These are phyloP conservation scores for Fregetta grallaria DNA, from an alignment of 2,113 vertebrate species.

Conservation along the genomic window DNA sequence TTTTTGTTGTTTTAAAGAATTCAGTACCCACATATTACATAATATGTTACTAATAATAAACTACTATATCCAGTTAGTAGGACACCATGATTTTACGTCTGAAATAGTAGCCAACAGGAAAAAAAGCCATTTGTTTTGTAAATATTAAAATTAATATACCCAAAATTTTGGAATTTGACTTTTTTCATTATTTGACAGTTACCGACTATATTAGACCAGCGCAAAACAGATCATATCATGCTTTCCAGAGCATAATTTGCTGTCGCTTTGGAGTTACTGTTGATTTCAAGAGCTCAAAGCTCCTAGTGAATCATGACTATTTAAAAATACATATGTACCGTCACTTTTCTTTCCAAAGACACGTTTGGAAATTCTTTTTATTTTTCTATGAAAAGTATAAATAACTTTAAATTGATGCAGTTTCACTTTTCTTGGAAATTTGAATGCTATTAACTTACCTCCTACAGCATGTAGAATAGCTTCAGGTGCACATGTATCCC, in stretches of 20 bases:
- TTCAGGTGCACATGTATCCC: slow-evolving; percentile 96
- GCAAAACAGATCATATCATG: background rate
- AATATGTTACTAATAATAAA: background rate
- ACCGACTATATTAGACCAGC: background rate
- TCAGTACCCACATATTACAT: background rate
- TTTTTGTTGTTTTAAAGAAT: slow-evolving; percentile 4
- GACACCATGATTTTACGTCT: background rate
- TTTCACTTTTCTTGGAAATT: background rate
- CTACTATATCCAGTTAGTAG: background rate
- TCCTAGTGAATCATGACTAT: background rate
- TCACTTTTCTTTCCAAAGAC: background rate
- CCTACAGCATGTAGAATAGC: slow-evolving; percentile 92
- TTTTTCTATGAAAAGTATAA: background rate
- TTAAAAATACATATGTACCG: background rate
- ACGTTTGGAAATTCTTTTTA: background rate
- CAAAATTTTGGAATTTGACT: background rate
- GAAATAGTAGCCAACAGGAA: background rate
- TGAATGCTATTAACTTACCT: slow-evolving; percentile 74
- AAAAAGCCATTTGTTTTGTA: background rate
- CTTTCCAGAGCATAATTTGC: background rate
- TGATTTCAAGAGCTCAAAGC: background rate
- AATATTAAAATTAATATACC: background rate
- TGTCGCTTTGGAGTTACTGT: background rate
- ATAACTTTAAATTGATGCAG: background rate
- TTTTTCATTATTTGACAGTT: background rate